Percentiles rank a stretch among this genome's conserved stretches.
Conservation (phyloP, 1,140 invertebrate species). For the Pissodes strobi region DNA sequence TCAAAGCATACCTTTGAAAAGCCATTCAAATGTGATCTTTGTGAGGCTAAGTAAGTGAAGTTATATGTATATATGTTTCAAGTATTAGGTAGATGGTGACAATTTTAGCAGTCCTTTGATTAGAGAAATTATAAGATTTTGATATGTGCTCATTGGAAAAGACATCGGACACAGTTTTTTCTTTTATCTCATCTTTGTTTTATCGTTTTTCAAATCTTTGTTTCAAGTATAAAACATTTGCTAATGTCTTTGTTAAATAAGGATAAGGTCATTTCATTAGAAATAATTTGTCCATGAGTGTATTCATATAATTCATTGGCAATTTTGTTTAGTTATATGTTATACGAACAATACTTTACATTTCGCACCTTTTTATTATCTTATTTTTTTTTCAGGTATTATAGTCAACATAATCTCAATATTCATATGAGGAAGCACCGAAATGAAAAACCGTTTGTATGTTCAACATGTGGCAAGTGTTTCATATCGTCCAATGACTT, state of each 20-base stretch:
- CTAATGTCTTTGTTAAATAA: too few relatives aligned
- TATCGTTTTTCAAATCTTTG: too few relatives aligned
- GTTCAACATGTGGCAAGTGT: constrained; percentile 37
- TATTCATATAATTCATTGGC: neutral
- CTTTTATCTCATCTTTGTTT: too few relatives aligned
- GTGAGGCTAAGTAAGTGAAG: constrained; percentile 35
- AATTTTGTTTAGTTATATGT: too few relatives aligned
- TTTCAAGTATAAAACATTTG: too few relatives aligned
- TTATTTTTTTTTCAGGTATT: constrained; percentile 27
- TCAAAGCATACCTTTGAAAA: constrained; percentile 42
- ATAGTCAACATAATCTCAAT: constrained; percentile 27
- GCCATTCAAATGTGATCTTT: constrained; percentile 40
- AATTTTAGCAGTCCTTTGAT: too few relatives aligned
- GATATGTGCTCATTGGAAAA: too few relatives aligned
- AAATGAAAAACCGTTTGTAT: constrained; percentile 40
- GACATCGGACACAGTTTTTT: too few relatives aligned
- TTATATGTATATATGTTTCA: neutral
- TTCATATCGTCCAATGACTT: constrained; percentile 38
- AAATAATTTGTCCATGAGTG: too few relatives aligned
- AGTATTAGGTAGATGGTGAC: too few relatives aligned
- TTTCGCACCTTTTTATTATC: neutral
- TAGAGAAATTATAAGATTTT: too few relatives aligned
- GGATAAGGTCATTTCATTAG: too few relatives aligned
- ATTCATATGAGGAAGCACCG: constrained; percentile 38
- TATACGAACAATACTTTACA: neutral